Base-by-base conservation (phyloP, 1,140 invertebrate genomes). In the Diabrotica virgifera region DNA sequence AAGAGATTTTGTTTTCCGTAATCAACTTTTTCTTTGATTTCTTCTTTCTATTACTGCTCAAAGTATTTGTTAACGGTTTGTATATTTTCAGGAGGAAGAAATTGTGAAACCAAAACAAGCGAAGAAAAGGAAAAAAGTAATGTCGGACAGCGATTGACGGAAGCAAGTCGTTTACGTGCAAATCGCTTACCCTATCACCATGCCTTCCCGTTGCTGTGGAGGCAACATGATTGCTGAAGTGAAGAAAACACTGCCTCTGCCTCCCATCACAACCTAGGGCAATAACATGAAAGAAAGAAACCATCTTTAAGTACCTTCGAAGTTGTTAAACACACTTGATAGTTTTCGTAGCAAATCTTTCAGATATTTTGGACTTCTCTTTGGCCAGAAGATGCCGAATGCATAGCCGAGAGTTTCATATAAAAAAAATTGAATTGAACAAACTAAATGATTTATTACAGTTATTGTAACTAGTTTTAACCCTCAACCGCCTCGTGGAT, bases 101-200 rank as follows among this genome's bases (percentile, higher is more conserved):
- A 87, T 91, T 70, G 85, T 91, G 5, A 93, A 92, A 82, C 89
- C 90, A 75, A 90, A 90, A 81, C 89, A 89, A 82, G 85, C 89
- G 13, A 93, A 93, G 80, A 93, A 93, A 79, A 86, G 92, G 80
- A 93, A 93, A 86, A 93, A 93, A 83, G 86, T 91, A 65, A 88
- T 89, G 70, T 93, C 91, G 59, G 92, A 95, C 80, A 93, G 90
- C 82, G 90, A 93, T 85, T 93, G 85, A 90, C 84, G 74, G 75
- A 76, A 74, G 55, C 70, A 70, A 71, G 53, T 65, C 64, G 62
- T 66, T 12, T 53, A 58, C 50, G 58, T 46, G 54, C 13, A 63
- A 53, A 66, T 46, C 59, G 59, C 50, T 12, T 58, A 52, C 7
- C 56, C 35, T 24, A 13, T 59, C 37, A 59, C 37, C 36, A 50